These are phyloP conservation scores for Chrysoperla carnea DNA, from an alignment of 1,140 invertebrate genomes.

Conservation along the genomic window DNA sequence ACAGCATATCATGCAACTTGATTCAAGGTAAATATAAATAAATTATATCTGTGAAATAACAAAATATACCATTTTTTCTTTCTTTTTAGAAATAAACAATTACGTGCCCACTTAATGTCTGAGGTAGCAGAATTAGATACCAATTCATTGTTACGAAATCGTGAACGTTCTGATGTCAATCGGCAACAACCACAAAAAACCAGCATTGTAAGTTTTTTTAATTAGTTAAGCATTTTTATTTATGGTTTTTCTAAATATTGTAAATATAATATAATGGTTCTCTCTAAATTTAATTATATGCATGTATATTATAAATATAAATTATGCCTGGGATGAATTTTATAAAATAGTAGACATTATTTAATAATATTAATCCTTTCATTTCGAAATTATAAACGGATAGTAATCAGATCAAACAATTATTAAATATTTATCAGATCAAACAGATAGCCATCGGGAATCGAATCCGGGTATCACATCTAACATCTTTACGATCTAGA, in stretches of 20 bases:
- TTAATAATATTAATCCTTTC: no score
- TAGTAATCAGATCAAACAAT: no score
- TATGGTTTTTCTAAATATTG: background rate
- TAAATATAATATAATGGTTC: background rate
- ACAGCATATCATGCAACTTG: constrained; percentile 59
- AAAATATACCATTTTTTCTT: constrained; percentile 5
- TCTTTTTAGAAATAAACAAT: constrained; percentile 46
- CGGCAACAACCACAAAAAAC: constrained; percentile 1
- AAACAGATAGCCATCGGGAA: no score
- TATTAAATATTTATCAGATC: no score
- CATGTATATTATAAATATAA: background rate
- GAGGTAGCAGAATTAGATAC: constrained; percentile 23
- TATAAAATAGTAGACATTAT: no score
- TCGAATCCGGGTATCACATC: no score
- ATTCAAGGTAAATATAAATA: constrained; percentile 32
- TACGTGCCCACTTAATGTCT: constrained; percentile 50
- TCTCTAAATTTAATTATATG: constrained; percentile 4
- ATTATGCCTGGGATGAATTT: no score
- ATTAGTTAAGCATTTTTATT: background rate
- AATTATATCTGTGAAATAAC: constrained; percentile 1
- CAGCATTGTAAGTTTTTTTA: constrained; percentile 2
- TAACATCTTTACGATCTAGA: no score
- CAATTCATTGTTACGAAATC: no score
- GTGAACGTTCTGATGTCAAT: constrained; percentile 8
- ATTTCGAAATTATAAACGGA: no score